Evolutionary conservation across 2,888 invertebrate species (phyloP).

Genomic region (Amphipyra berbera): DNA sequence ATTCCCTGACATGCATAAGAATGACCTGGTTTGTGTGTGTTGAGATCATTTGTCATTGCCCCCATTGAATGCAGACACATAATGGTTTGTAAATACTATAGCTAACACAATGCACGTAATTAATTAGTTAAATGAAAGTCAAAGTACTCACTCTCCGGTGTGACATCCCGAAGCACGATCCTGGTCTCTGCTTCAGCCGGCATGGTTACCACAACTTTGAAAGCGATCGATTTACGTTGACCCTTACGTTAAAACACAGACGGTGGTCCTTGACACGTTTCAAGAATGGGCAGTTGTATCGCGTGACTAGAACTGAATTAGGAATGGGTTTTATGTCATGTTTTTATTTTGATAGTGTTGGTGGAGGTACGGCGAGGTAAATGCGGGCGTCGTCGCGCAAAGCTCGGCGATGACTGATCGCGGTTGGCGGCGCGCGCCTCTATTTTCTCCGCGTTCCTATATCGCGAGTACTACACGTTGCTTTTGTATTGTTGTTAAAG

Average conservation of each 20-base stretch:
- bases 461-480: slow-evolving; percentile 24
- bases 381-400: slow-evolving; percentile 55
- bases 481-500: slow-evolving; percentile 32
- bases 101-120: slow-evolving; percentile 3
- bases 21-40: slow-evolving; percentile 19
- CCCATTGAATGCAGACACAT: slow-evolving; percentile 10
- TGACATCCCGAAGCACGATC: slow-evolving; percentile 81
- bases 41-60: slow-evolving; percentile 36
- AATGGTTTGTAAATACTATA: slow-evolving; percentile 13
- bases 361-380: slow-evolving; percentile 20
- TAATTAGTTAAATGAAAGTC: slow-evolving; percentile 14
- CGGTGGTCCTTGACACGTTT: slow-evolving; percentile 36
- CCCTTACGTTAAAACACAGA: slow-evolving; percentile 18
- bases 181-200: slow-evolving; percentile 79
- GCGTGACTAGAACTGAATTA: slow-evolving; percentile 34
- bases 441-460: slow-evolving; percentile 42
- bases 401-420: slow-evolving; percentile 59
- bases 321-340: slow-evolving; percentile 61
- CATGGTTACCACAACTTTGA: slow-evolving; percentile 69
- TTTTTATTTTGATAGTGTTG: slow-evolving; percentile 47
- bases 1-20: slow-evolving; percentile 3
- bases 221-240: slow-evolving; percentile 45
- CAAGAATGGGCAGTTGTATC: slow-evolving; percentile 22
- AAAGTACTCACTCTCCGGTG: slow-evolving; percentile 82
- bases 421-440: slow-evolving; percentile 37